Evolutionary conservation across 2,113 vertebrate genomes (phyloP), one percentile per base, ranked within the genome.

Genomic region (Silurus asotus): DNA sequence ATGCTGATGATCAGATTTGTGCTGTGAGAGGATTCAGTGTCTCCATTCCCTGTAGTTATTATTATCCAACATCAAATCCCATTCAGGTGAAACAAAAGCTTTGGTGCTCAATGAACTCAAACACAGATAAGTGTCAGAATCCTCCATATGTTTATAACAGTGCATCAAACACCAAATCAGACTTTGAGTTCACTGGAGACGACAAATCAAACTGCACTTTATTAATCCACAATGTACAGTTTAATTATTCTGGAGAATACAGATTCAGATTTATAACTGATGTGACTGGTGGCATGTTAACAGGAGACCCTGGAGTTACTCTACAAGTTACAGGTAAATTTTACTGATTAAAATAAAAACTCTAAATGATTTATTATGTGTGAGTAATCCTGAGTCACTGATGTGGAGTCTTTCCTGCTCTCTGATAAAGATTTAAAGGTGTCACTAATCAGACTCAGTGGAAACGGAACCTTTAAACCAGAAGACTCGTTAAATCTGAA

Each of bases 21-120:
- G 81, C 81, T 83, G 87, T 86, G 76, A 81, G 84, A 78, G 87
- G 87, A 59, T 88, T 87, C 58, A 82, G 10, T 79, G 84, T 80
- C 62, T 48, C 48, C 59, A 79, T 89, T 69, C 10, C 11, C 45
- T 89, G 90, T 83, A 14, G 0, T 20, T 91, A 88, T 84, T 20
- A 0, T 37, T 84, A 85, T 81, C 82, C 81, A 62, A 20, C 5
- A 1, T 0, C 28, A 37, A 37, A 37, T 37, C 28, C 28, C 28
- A 1, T 1, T 8, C 6, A 28, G 28, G 69, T 86, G 8, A 2
- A 1, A 37, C 1, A 37, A 37, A 37, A 37, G 28, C 28, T 79
- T 17, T 91, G 90, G 88, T 91, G 90, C 65, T 72, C 17, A 17
- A 25, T 13, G 25, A 56, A 19, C 25, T 2, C 14, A 45, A 81